These are phyloP conservation scores for Micronycteris hirsuta DNA, from an alignment of 2,113 vertebrate species.

Conservation along the genomic window DNA sequence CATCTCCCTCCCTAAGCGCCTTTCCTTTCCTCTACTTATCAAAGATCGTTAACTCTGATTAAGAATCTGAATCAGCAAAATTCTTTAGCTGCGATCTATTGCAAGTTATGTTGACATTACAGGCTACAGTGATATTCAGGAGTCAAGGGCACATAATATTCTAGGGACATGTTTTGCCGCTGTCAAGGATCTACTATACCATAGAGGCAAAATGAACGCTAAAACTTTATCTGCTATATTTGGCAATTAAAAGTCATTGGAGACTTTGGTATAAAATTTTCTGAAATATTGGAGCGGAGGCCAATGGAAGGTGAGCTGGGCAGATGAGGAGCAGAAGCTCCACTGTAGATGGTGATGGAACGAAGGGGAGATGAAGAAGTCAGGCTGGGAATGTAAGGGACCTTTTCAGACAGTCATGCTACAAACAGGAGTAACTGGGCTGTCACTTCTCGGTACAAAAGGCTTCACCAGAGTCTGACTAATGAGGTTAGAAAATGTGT, in stretches of 20 bases:
- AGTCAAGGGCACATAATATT: not conserved
- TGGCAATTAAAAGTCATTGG: not conserved
- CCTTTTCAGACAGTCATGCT: not conserved
- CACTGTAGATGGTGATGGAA: not conserved
- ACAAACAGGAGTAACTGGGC: not conserved
- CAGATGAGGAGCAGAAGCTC: not conserved
- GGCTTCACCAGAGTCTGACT: not conserved
- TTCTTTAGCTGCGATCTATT: not conserved
- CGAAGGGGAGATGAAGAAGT: not conserved
- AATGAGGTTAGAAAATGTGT: not conserved
- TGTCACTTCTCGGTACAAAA: not conserved
- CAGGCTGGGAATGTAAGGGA: not conserved
- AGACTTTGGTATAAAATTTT: not conserved
- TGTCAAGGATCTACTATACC: not conserved
- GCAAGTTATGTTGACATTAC: not conserved
- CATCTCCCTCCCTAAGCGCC: not conserved
- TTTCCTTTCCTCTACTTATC: not conserved
- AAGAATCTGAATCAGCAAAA: not conserved
- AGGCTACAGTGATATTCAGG: not conserved
- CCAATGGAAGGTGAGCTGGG: not conserved
- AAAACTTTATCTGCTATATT: not conserved
- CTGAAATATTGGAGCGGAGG: not conserved
- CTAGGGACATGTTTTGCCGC: not conserved
- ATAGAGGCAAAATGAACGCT: not conserved
- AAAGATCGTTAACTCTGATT: not conserved